A percentile compares a stretch with the other conserved stretches of the same genome.
phyloP scores from a whole-genome alignment of 2,797 vertebrate genomes.

The Crax fasciolata region DNA sequence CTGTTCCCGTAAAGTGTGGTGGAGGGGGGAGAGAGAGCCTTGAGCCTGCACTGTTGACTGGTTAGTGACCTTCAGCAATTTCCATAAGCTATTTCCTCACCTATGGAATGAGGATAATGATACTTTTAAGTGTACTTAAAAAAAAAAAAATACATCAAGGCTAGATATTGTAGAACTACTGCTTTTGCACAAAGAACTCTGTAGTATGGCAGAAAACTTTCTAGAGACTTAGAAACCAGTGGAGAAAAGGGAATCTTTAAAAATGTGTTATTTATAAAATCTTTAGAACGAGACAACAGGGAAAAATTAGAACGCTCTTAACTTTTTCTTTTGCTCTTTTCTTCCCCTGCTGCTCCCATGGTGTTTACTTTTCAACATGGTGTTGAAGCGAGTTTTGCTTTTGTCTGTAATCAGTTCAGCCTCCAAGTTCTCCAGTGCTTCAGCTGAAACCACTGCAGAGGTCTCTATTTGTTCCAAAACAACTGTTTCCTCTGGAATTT shows the following conservation, averaged over 20 bases:
- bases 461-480: conserved; percentile 31
- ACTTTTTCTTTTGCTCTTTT: conserved; percentile 24
- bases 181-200: not conserved
- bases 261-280: conserved; percentile 51
- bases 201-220: not conserved
- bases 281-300: conserved; percentile 45
- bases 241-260: not conserved
- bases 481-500: conserved; percentile 48
- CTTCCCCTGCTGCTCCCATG: accelerated
- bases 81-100: conserved; percentile 53
- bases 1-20: not conserved
- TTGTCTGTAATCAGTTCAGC: conserved; percentile 26
- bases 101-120: conserved; percentile 51
- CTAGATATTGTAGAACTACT: not conserved
- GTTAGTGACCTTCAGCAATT: conserved; percentile 57
- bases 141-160: not conserved
- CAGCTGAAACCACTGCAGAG: conserved; percentile 27
- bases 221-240: not conserved
- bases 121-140: conserved; percentile 7
- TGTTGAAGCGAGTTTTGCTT: conserved; percentile 60
- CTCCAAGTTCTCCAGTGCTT: conserved; percentile 33
- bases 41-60: conserved; percentile 27
- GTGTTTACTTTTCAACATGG: conserved; percentile 50
- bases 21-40: not conserved
- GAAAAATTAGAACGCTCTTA: conserved; percentile 48